Evolutionary conservation across 2,797 vertebrate genomes (phyloP).

Genomic region (Periophthalmus magnuspinnatus): DNA sequence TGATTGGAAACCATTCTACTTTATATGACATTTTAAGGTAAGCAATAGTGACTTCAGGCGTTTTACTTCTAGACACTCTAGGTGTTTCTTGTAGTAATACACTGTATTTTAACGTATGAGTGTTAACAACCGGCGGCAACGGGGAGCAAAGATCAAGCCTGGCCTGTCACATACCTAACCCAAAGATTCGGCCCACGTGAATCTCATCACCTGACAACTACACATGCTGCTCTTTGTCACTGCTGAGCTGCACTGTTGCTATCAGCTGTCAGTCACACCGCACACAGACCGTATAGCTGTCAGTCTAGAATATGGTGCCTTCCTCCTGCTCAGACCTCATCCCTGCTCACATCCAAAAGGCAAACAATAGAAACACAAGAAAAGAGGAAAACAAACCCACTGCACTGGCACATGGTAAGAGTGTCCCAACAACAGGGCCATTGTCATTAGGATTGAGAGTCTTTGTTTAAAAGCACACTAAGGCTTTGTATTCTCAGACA

Average conservation of each 20-base stretch:
- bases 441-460: constrained; percentile 62
- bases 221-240: constrained; percentile 41
- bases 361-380: constrained; percentile 15
- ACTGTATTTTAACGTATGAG: constrained; percentile 15
- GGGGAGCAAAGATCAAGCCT: constrained; percentile 33
- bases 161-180: constrained; percentile 45
- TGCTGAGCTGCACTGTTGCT: constrained; percentile 33
- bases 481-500: constrained; percentile 70
- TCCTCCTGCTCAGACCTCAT: constrained; percentile 29
- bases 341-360: constrained; percentile 13
- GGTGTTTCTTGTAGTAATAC: neutral
- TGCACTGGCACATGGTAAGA: constrained; percentile 54
- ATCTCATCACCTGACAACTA: constrained; percentile 52
- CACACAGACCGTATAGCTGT: constrained; percentile 43
- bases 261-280: constrained; percentile 59
- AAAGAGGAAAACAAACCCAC: constrained; percentile 47
- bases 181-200: constrained; percentile 27
- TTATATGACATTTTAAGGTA: neutral
- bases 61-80: neutral
- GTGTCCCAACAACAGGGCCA: constrained; percentile 51
- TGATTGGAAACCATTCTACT: neutral
- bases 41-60: neutral
- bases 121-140: constrained; percentile 22
- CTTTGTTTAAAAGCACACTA: constrained; percentile 72
- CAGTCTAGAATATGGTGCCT: constrained; percentile 49